Base-by-base conservation (phyloP, 2,888 invertebrate species). In the Melanophora roralis region DNA sequence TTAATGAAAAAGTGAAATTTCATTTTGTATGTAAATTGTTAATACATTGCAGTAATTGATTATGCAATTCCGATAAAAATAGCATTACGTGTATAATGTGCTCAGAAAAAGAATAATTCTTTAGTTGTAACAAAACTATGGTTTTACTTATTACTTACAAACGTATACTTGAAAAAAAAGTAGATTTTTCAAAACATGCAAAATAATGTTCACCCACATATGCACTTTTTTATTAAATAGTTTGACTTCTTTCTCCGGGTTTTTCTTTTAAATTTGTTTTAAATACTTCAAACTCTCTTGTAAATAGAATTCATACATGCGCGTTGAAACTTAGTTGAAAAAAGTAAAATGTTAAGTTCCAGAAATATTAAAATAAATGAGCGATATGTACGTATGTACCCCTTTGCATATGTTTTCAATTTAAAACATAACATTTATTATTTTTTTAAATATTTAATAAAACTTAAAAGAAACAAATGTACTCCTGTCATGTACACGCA, bases 381-480 rank as follows among this genome's bases (percentile, higher is more conserved):
- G n/a, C n/a, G n/a, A n/a, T n/a, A n/a, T n/a, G n/a, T 34, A 47
- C 45, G 23, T 45, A 43, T 36, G 14, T 45, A 23, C 19, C 16
- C 43, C 55, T 6, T 32, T 67, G 21, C 32, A 36, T 64, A 57
- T 53, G 4, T 27, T 27, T 53, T 51, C 23, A 21, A 14, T 23
- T n/a, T n/a, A 49, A 16, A 38, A n/a, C n/a, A n/a, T n/a, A n/a
- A 38, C 19, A 27, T 49, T 51, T 8, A 12, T 16, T 8, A 38
- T 57, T 21, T 34, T 53, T 55, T 72, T 49, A 12, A 64, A 45
- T 55, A 47, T 45, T 55, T 57, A 64, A 62, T 11, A 45, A 51
- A 32, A 51, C 21, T 19, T 34, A 19, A 14, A 34, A 19, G 19
- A 9, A 72, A 36, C 62, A 43, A 43, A 43, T 16, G n/a, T n/a